Conservation (phyloP, 2,113 vertebrate genomes). For the Syngnathoides biaculeatus region DNA sequence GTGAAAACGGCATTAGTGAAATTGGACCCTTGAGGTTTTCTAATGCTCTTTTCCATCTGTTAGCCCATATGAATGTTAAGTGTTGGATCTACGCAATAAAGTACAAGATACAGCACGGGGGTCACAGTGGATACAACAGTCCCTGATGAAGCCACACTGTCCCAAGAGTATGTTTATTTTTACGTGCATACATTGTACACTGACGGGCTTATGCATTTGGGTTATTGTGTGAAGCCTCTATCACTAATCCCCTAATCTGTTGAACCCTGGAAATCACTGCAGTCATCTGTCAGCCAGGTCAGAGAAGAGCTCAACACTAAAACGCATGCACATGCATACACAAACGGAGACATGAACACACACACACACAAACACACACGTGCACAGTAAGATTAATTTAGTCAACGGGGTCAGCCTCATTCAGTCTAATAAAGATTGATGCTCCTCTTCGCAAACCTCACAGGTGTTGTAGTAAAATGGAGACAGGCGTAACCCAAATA, state of each 20-base stretch:
- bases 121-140: slow-evolving; percentile 33
- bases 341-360: slow-evolving; percentile 11
- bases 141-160: slow-evolving; percentile 12
- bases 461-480: slow-evolving; percentile 62
- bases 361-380: slow-evolving; percentile 1
- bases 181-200: slow-evolving; percentile 7
- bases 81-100: slow-evolving; percentile 8
- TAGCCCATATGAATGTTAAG: slow-evolving; percentile 21
- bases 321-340: slow-evolving; percentile 9
- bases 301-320: slow-evolving; percentile 41
- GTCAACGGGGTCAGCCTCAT: slow-evolving; percentile 63
- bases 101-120: slow-evolving; percentile 9
- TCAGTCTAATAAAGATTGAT: slow-evolving; percentile 70
- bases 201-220: slow-evolving; percentile 50
- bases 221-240: slow-evolving; percentile 70
- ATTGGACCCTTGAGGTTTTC: slow-evolving; percentile 54
- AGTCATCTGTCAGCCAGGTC: slow-evolving; percentile 71
- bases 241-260: slow-evolving; percentile 77
- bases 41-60: slow-evolving; percentile 50
- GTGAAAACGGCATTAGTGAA: slow-evolving; percentile 53
- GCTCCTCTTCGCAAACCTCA: slow-evolving; percentile 51
- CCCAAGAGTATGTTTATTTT: slow-evolving; percentile 16
- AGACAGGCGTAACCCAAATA: slow-evolving; percentile 67
- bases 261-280: slow-evolving; percentile 72
- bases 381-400: slow-evolving; percentile 55